A percentile compares a stretch with the other conserved stretches of the same genome.
These are phyloP conservation scores for Heteronetta atricapilla DNA, from an alignment of 2,113 vertebrate species.

Conservation along the genomic window DNA sequence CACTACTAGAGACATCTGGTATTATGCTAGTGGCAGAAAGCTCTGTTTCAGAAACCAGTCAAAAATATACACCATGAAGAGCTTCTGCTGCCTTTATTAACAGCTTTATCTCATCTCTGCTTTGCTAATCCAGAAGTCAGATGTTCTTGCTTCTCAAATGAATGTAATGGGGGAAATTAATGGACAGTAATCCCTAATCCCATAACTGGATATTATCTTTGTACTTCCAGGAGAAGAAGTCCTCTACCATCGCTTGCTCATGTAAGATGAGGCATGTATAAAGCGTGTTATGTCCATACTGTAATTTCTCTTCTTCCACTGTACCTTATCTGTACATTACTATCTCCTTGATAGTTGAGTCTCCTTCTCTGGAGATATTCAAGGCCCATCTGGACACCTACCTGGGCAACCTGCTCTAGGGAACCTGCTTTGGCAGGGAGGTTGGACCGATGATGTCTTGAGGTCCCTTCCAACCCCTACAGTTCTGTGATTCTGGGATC, in stretches of 20 bases:
- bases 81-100: background rate
- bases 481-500: no score
- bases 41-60: background rate
- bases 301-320: background rate
- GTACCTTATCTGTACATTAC: background rate
- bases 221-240: background rate
- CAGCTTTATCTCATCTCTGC: background rate
- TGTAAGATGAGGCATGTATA: background rate
- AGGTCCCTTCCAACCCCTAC: no score
- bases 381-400: no score
- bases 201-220: background rate
- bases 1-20: background rate
- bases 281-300: background rate
- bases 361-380: no score
- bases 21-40: background rate
- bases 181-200: background rate
- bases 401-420: no score
- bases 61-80: background rate
- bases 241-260: background rate
- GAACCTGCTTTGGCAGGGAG: no score
- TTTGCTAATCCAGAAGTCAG: background rate
- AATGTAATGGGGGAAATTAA: background rate
- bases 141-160: background rate
- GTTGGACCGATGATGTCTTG: no score
- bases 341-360: background rate